These are phyloP conservation scores for Gymnobelideus leadbeateri DNA, from an alignment of 2,113 vertebrate species.

Conservation along the genomic window DNA sequence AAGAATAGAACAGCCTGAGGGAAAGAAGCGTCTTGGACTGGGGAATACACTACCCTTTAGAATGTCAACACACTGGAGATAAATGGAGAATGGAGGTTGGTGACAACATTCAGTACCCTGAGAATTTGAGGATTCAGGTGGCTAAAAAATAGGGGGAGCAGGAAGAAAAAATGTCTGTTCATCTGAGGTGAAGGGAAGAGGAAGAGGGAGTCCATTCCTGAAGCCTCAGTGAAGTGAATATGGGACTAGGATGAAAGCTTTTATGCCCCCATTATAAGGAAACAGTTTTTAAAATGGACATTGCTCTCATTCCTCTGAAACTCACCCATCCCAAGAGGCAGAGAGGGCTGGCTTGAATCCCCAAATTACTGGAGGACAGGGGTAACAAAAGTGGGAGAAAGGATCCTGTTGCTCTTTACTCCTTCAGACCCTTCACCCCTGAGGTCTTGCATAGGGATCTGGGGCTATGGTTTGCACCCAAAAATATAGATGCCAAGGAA, in stretches of 20 bases:
- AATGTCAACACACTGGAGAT: slow-evolving; percentile 7
- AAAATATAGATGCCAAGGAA: slow-evolving; percentile 53
- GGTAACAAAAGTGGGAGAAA: slow-evolving; percentile 37
- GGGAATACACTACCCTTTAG: neutral
- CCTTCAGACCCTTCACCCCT: slow-evolving; percentile 18
- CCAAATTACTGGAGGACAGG: slow-evolving; percentile 23
- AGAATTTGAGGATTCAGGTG: neutral
- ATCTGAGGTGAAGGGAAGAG: neutral
- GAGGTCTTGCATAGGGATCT: slow-evolving; percentile 57
- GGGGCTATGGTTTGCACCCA: slow-evolving; percentile 59
- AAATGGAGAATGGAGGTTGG: slow-evolving; percentile 6
- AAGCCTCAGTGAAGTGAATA: slow-evolving; percentile 26
- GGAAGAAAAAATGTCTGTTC: neutral
- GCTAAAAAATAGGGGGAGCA: neutral
- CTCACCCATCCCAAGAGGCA: neutral
- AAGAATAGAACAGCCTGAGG: neutral
- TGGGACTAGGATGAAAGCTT: neutral
- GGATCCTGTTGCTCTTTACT: slow-evolving; percentile 14
- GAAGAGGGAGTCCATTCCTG: neutral
- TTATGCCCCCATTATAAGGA: neutral
- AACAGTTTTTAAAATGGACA: neutral
- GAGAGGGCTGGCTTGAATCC: slow-evolving; percentile 43
- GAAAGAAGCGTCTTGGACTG: neutral
- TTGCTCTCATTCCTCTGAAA: neutral
- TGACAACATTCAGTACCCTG: slow-evolving; percentile 16